Conservation (phyloP, 2,888 invertebrate genomes). For the Megaustenia siamemsis region DNA sequence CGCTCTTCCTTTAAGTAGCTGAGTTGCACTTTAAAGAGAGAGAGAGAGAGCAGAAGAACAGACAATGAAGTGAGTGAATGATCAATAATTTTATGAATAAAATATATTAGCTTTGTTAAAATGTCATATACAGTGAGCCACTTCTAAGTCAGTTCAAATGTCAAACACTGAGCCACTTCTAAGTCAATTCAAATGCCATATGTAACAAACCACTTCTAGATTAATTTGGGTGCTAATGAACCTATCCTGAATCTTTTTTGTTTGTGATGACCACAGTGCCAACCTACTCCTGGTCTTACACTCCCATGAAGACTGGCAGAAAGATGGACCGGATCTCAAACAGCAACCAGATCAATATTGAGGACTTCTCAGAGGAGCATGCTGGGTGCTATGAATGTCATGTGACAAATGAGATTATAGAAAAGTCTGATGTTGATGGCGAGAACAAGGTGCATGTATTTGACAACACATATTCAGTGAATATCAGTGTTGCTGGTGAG, state of each 20-base stretch:
- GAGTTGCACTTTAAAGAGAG: no score
- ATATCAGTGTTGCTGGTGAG: slow-evolving; percentile 49
- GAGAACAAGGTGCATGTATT: slow-evolving; percentile 38
- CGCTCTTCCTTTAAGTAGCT: no score
- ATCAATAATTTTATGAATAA: no score
- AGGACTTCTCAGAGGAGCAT: slow-evolving; percentile 40
- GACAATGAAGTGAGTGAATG: no score
- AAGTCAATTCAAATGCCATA: no score
- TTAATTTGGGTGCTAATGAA: background rate
- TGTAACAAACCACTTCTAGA: no score
- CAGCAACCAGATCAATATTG: slow-evolving; percentile 37
- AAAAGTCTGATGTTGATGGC: background rate
- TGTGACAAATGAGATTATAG: slow-evolving; percentile 43
- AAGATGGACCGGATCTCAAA: slow-evolving; percentile 5
- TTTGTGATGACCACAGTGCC: slow-evolving; percentile 40
- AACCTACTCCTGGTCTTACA: slow-evolving; percentile 48
- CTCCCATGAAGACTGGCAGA: slow-evolving; percentile 18
- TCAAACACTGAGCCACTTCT: no score
- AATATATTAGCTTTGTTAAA: no score
- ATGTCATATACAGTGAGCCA: no score
- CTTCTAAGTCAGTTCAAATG: no score
- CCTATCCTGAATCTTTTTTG: no score
- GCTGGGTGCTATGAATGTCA: slow-evolving; percentile 46
- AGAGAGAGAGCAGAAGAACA: no score
- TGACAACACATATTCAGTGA: slow-evolving; percentile 17